phyloP scores from a whole-genome alignment of 30 jellyfish, hydroid and myxozoan genomes.

The Aurelia sp. region DNA sequence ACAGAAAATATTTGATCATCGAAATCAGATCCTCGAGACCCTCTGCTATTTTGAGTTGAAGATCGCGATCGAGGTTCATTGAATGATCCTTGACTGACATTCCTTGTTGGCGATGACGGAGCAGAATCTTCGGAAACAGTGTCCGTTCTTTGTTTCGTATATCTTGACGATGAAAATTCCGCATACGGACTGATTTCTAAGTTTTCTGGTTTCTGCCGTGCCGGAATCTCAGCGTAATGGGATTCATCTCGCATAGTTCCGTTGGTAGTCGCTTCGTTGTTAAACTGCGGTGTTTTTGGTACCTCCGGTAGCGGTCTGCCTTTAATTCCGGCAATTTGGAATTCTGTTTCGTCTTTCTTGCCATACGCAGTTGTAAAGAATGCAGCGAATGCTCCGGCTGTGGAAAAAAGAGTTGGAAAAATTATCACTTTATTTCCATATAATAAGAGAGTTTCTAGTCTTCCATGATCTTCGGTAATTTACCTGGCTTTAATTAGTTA shows the following conservation, averaged over 20 bases:
- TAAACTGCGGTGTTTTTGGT: conserved; percentile 53
- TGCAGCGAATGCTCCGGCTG: conserved; percentile 94
- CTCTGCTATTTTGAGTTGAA: conserved; percentile 85
- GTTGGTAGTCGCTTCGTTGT: conserved; percentile 31
- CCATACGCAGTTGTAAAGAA: conserved; percentile 83
- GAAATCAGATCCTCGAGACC: conserved; percentile 61
- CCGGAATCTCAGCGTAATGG: conserved; percentile 71
- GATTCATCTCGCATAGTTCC: conserved; percentile 53
- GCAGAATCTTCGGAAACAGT: conserved; percentile 81
- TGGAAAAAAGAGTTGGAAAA: background rate
- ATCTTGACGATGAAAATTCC: conserved; percentile 25
- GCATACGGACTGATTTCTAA: conserved; percentile 73
- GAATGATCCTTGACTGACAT: conserved; percentile 34
- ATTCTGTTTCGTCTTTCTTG: conserved; percentile 81
- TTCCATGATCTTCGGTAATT: no score
- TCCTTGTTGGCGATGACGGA: conserved; percentile 83
- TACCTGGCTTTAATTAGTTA: no score
- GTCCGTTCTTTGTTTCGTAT: conserved; percentile 36
- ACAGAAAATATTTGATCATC: conserved; percentile 44
- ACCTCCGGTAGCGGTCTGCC: conserved; percentile 93
- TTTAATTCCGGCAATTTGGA: conserved; percentile 75
- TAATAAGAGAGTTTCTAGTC: no score
- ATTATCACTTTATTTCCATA: background rate
- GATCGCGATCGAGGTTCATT: conserved; percentile 73
- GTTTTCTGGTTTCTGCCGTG: conserved; percentile 25